Base-by-base conservation (phyloP, 2,888 invertebrate species). In the Rhimphoctona megacephalus region DNA sequence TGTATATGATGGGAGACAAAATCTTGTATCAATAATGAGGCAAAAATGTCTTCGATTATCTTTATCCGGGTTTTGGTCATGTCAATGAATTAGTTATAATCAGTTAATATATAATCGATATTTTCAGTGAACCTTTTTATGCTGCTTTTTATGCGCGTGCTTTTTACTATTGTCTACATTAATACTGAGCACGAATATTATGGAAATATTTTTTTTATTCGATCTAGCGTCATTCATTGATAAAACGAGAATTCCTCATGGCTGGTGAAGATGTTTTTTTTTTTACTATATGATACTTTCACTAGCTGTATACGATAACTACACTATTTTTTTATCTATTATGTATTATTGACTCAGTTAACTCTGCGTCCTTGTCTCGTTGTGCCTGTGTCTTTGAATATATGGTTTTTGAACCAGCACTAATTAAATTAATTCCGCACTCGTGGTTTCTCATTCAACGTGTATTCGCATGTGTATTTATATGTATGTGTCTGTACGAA, bases 161-260 rank as follows among this genome's bases (percentile, higher is more conserved):
- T 61, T 85, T 79, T 66, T 43, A 72, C 79, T 82, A 85, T 85
- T 81, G 79, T 79, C 84, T 85, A 85, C 70, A 64, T 79, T 87
- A 87, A 87, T 87, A 85, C 86, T 84, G 87, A 85, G 85, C 81
- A 87, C 83, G 72, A 85, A 74, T 36, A 49, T 17, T 49, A 64
- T 25, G 76, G 67, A 54, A 74, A 66, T 36, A 43, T 74, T 74
- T 81, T 76, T 11, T 61, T 17, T 64, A n/a, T 49, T 70, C 54
- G 46, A 73, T 70, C 25, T 25, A 70, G 77, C n/a, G 46, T 74
- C 25, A 49, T 79, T 61, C 22, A 79, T 76, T 52, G 43, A 61
- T 69, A 54, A 67, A 77, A 81, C 49, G 69, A 74, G 54, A 79
- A 85, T 85, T 81, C 76, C 77, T 83, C 30, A 49, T 77, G 83